phyloP scores from a whole-genome alignment of 2,113 vertebrate genomes.

The Carollia perspicillata region DNA sequence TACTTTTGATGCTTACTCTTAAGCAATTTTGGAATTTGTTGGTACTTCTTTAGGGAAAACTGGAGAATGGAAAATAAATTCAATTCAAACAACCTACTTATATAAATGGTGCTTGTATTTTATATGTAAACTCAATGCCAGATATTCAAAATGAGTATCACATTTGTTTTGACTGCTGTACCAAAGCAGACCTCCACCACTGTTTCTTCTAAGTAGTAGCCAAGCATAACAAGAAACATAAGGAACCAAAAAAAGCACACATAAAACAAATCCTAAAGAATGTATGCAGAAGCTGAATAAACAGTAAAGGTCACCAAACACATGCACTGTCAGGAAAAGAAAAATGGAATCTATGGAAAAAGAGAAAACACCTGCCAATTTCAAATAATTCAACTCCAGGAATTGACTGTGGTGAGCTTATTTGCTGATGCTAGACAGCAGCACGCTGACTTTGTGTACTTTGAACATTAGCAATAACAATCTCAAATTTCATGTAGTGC shows the following conservation, averaged over 20 bases:
- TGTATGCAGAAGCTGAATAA: constrained; percentile 77
- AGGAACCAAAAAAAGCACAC: constrained; percentile 74
- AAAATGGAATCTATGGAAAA: constrained; percentile 67
- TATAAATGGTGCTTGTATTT: constrained; percentile 73
- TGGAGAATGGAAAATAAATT: constrained; percentile 59
- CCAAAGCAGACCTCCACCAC: constrained; percentile 71
- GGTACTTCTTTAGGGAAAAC: constrained; percentile 30
- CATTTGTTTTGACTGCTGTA: constrained; percentile 74
- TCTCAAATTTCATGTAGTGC: constrained; percentile 52
- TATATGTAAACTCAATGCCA: constrained; percentile 62
- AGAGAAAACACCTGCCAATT: constrained; percentile 75
- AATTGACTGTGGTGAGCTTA: constrained; percentile 59
- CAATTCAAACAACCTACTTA: constrained; percentile 59
- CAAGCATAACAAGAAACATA: constrained; percentile 76
- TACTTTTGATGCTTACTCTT: background rate
- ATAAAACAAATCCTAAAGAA: constrained; percentile 76
- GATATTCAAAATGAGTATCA: constrained; percentile 77
- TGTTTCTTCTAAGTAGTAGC: constrained; percentile 68
- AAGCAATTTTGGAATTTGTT: constrained; percentile 40
- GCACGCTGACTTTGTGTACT: constrained; percentile 47
- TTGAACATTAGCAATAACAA: constrained; percentile 70
- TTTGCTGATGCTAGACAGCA: constrained; percentile 51
- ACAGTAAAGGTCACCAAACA: constrained; percentile 72
- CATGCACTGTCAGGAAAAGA: constrained; percentile 72
- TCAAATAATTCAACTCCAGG: constrained; percentile 64